These are phyloP conservation scores for Bembecia ichneumoniformis DNA, from an alignment of 2,888 invertebrate species.

Conservation along the genomic window DNA sequence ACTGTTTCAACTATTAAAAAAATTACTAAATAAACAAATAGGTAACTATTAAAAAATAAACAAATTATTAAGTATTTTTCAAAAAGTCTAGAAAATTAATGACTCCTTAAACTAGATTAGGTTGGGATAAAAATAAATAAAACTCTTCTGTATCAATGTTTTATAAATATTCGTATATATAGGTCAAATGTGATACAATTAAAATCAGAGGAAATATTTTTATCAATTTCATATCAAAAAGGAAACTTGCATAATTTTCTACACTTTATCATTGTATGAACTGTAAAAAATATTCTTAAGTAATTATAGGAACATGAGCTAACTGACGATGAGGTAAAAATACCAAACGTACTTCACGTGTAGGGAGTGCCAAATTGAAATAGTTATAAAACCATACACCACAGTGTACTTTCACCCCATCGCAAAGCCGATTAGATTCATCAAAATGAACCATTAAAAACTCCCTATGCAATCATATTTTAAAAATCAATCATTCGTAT, in stretches of 20 bases:
- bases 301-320: conserved; percentile 50
- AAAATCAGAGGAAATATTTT: conserved; percentile 68
- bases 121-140: conserved; percentile 27
- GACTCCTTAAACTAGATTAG: too few relatives aligned
- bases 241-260: conserved; percentile 67
- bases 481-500: conserved; percentile 20
- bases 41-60: too few relatives aligned
- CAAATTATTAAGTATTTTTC: too few relatives aligned
- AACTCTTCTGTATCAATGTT: conserved; percentile 61
- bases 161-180: conserved; percentile 73
- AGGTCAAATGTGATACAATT: conserved; percentile 71
- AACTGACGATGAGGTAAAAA: conserved; percentile 3
- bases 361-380: too few relatives aligned
- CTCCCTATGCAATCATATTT: conserved; percentile 24
- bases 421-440: conserved; percentile 23
- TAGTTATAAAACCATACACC: too few relatives aligned
- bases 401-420: conserved; percentile 27
- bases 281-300: conserved; percentile 41
- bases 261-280: conserved; percentile 62
- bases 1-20: too few relatives aligned
- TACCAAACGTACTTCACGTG: neutral
- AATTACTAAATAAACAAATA: too few relatives aligned
- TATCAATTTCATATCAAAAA: conserved; percentile 69
- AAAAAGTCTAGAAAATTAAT: too few relatives aligned
- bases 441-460: conserved; percentile 22